phyloP scores from a whole-genome alignment of 2,113 vertebrate genomes.

The Globicephala melas region DNA sequence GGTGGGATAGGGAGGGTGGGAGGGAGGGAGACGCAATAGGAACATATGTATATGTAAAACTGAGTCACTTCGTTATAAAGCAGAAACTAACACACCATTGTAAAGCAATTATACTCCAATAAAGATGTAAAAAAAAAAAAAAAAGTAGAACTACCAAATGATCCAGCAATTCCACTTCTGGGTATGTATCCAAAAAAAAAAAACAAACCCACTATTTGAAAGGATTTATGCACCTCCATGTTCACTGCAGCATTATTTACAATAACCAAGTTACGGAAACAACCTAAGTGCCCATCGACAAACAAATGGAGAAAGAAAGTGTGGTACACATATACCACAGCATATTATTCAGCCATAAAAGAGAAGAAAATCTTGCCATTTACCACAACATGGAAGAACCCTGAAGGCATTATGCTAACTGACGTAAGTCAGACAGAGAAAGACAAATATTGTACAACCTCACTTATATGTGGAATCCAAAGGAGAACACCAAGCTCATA shows the following conservation, averaged over 20 bases:
- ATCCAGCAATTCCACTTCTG: neutral
- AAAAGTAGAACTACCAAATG: too few relatives aligned
- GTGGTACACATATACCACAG: neutral
- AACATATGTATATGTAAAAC: too few relatives aligned
- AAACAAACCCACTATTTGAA: neutral
- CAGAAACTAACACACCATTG: too few relatives aligned
- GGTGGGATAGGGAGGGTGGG: too few relatives aligned
- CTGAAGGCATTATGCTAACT: neutral
- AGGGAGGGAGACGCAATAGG: too few relatives aligned
- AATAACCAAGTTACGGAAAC: neutral
- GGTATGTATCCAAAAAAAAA: neutral
- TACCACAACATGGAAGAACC: neutral
- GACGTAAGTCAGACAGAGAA: neutral
- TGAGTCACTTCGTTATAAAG: too few relatives aligned
- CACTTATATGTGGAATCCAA: neutral
- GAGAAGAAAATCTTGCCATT: neutral
- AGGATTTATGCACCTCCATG: too few relatives aligned
- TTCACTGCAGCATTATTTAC: neutral
- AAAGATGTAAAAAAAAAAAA: too few relatives aligned
- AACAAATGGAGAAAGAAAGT: neutral
- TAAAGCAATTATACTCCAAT: too few relatives aligned
- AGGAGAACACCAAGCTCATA: neutral
- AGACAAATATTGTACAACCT: neutral
- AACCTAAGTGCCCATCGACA: neutral
- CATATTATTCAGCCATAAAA: neutral